Evolutionary conservation across 2,888 invertebrate species (phyloP).

Genomic region (Arenicola marina): DNA sequence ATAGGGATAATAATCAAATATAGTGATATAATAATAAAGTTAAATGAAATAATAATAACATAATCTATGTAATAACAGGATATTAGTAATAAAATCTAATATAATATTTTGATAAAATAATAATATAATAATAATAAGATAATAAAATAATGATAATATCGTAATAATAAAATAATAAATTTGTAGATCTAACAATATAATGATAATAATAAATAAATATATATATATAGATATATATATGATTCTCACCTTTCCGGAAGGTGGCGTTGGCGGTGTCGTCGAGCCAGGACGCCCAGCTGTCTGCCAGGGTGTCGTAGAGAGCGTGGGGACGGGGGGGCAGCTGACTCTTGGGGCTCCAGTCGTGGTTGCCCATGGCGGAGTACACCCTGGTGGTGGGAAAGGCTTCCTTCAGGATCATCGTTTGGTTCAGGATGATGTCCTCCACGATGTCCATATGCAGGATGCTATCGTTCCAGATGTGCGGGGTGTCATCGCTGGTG

Average conservation of each 20-base stretch:
- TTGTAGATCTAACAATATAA: too few relatives aligned
- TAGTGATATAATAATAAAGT: too few relatives aligned
- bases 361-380: conserved; percentile 87
- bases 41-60: too few relatives aligned
- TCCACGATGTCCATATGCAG: conserved; percentile 73
- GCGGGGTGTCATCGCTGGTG: conserved; percentile 81
- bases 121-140: too few relatives aligned
- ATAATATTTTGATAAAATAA: too few relatives aligned
- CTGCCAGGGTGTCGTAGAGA: conserved; percentile 70
- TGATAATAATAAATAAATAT: too few relatives aligned
- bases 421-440: conserved; percentile 75
- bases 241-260: conserved; percentile 78
- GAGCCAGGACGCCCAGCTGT: conserved; percentile 74
- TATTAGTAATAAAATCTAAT: too few relatives aligned
- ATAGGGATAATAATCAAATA: too few relatives aligned
- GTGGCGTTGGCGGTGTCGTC: conserved; percentile 75
- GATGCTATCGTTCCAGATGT: conserved; percentile 69
- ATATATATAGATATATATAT: too few relatives aligned
- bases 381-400: conserved; percentile 82
- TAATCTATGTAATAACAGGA: too few relatives aligned
- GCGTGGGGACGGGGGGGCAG: conserved; percentile 62
- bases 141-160: too few relatives aligned
- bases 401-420: conserved; percentile 67
- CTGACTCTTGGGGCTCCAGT: conserved; percentile 67
- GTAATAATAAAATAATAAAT: too few relatives aligned